These are phyloP conservation scores for Aspidiotus destructor DNA, from an alignment of 2,888 invertebrate species.

Conservation along the genomic window DNA sequence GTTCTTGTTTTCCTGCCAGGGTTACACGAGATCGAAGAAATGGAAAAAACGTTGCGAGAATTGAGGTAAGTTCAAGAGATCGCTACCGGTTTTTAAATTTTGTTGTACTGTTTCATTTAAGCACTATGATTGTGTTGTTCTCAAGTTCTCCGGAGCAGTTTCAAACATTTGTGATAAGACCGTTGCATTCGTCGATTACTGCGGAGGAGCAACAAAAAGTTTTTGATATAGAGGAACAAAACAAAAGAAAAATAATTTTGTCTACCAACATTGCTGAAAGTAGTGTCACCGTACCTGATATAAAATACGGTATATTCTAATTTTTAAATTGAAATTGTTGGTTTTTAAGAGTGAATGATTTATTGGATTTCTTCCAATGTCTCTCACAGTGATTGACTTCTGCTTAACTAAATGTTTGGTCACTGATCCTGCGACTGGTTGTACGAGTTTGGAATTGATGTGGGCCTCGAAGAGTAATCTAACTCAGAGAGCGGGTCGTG, in stretches of 20 bases:
- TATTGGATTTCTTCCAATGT: no score
- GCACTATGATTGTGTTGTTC: no score
- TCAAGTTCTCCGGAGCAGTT: no score
- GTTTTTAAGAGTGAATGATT: no score
- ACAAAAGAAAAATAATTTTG: conserved; percentile 70
- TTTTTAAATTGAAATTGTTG: no score
- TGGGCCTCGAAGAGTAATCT: conserved; percentile 90
- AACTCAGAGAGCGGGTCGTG: conserved; percentile 79
- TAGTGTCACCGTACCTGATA: conserved; percentile 80
- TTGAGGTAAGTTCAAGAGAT: no score
- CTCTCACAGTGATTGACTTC: conserved; percentile 72
- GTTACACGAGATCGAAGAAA: conserved; percentile 68
- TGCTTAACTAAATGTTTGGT: conserved; percentile 77
- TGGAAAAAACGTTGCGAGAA: conserved; percentile 39
- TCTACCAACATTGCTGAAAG: conserved; percentile 89
- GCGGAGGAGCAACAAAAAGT: conserved; percentile 60
- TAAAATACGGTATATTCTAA: conserved; percentile 56
- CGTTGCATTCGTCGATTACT: conserved; percentile 66
- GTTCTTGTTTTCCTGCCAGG: conserved; percentile 86
- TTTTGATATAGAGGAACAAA: conserved; percentile 51
- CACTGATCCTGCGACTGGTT: conserved; percentile 67
- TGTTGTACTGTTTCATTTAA: no score
- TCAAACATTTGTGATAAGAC: conserved; percentile 33
- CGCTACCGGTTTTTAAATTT: no score
- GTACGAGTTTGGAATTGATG: conserved; percentile 61